These are phyloP conservation scores for Euschistus heros DNA, from an alignment of 1,140 invertebrate species.

Conservation along the genomic window DNA sequence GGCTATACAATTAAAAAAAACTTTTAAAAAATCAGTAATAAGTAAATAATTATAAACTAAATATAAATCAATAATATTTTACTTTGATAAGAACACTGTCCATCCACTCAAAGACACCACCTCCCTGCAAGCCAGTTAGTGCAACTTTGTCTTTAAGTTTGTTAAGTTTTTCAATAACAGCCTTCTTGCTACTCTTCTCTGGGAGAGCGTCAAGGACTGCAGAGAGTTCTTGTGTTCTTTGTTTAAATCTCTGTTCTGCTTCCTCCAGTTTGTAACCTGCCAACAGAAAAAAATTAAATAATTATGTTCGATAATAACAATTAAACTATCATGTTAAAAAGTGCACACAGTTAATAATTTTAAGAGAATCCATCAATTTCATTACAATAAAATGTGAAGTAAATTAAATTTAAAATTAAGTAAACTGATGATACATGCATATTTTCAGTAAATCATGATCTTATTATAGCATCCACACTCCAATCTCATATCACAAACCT, in stretches of 20 bases:
- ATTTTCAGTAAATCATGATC: no score
- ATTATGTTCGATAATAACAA: not conserved
- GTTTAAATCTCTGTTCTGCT: not conserved
- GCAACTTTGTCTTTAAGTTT: not conserved
- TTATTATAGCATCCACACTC: no score
- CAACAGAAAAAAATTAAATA: not conserved
- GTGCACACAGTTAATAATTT: no score
- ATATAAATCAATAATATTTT: slow-evolving; percentile 15
- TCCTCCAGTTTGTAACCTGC: not conserved
- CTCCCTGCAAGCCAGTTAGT: slow-evolving; percentile 22
- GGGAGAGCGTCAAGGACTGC: not conserved
- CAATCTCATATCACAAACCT: no score
- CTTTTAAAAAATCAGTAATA: no score
- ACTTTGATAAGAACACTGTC: slow-evolving; percentile 87
- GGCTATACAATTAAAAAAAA: no score
- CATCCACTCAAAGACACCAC: slow-evolving; percentile 94
- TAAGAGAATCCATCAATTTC: no score
- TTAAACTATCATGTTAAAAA: no score
- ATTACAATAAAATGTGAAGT: no score
- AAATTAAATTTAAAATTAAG: no score
- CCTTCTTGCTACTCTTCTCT: not conserved
- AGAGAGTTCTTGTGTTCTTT: not conserved
- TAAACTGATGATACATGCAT: no score
- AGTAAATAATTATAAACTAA: no score
- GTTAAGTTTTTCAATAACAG: not conserved